These are phyloP conservation scores for Microtus ochrogaster DNA, from an alignment of 2,113 vertebrate species.

Conservation along the genomic window DNA sequence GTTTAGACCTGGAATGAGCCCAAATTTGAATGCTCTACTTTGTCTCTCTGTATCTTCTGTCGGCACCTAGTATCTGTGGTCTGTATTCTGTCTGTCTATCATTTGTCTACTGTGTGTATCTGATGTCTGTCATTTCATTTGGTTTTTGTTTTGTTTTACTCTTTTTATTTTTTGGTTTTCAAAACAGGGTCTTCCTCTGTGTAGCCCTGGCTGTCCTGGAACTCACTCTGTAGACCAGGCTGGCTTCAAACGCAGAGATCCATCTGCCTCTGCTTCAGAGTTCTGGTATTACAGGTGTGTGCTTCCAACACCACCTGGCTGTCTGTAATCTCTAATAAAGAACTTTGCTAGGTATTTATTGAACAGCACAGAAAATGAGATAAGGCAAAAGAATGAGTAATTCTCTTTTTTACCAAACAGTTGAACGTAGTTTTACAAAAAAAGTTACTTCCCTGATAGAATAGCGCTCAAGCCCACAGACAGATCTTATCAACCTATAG, in stretches of 20 bases:
- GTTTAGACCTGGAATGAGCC: not conserved
- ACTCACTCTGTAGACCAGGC: not conserved
- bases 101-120: not conserved
- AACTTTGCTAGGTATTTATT: not conserved
- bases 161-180: not conserved
- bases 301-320: not conserved
- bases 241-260: not conserved
- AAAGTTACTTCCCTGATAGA: not conserved
- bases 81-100: not conserved
- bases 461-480: not conserved
- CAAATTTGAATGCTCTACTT: not conserved
- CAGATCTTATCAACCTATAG: not conserved
- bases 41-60: not conserved
- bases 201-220: not conserved
- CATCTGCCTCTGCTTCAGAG: not conserved
- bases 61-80: not conserved
- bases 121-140: not conserved
- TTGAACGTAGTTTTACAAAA: not conserved
- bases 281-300: not conserved
- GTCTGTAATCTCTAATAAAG: not conserved
- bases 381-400: not conserved
- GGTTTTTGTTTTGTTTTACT: not conserved
- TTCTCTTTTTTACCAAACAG: not conserved
- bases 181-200: not conserved
- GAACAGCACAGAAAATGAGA: not conserved